Evolutionary conservation across 2,797 vertebrate species (phyloP), one percentile per base, ranked within the genome.

Genomic region (Danionella dracula): DNA sequence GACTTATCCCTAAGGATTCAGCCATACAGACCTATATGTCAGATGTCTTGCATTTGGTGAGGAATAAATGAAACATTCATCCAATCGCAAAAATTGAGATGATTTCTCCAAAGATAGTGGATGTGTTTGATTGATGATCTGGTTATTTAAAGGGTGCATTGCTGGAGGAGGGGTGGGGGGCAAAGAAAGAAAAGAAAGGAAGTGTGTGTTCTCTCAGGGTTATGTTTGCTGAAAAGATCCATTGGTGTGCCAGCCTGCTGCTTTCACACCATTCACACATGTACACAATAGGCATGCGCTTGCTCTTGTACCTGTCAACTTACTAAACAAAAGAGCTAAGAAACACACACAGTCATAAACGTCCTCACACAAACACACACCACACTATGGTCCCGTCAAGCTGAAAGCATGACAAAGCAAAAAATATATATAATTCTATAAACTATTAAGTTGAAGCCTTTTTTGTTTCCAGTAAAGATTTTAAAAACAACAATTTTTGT

Each of bases 241-340:
- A 61, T 63, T 66, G 66, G 70, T 45, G 53, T 40, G 45, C 55
- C 37, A 66, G 55, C 29, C 60, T 38, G 56, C 40, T 59, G 32
- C 69, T 66, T 59, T 66, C 49, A 60, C 34, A 61, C 55, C 45
- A 71, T 42, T 60, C 56, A 51, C 64, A 37, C 54, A 13, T 53
- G 55, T 27, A 73, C 72, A 79, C 73, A 73, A 75, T 49, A 12
- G 73, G 68, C 77, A 72, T 44, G 34, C 19, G 61, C 62, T 62
- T 72, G 37, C 70, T 51, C 48, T 72, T 74, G 59, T 75, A 66
- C 55, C 72, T 73, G 54, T 63, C 59, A 67, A 46, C 65, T 21
- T 61, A 65, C 70, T 66, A 76, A 76, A n/a, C n/a, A n/a, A 76
- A 61, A 51, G 50, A 66, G 42, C 32, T 51, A 44, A 55, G 42